These are phyloP conservation scores for Arge pagana DNA, from an alignment of 2,888 invertebrate species.

Conservation along the genomic window DNA sequence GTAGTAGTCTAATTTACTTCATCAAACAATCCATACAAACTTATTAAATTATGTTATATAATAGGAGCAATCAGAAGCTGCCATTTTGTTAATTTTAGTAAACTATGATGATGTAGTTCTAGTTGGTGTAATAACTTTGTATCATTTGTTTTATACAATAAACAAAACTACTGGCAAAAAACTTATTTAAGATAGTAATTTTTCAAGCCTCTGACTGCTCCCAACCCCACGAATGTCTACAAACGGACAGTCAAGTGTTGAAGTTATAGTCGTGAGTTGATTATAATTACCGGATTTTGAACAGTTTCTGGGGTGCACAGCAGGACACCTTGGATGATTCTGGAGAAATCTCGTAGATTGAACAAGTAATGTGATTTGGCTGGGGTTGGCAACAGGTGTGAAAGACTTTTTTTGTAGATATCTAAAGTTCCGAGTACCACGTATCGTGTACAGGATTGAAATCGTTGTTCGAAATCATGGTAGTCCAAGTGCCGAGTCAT, in stretches of 20 bases:
- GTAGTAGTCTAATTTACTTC: no score
- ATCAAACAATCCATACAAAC: no score
- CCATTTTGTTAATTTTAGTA: no score
- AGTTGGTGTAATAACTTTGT: no score
- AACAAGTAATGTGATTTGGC: constrained; percentile 94
- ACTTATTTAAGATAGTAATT: no score
- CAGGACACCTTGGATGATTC: constrained; percentile 89
- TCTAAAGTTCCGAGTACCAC: constrained; percentile 84
- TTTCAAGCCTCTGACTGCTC: no score
- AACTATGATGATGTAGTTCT: no score
- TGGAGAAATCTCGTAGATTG: constrained; percentile 89
- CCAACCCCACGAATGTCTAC: no score
- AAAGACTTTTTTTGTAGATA: constrained; percentile 81
- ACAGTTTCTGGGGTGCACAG: constrained; percentile 88
- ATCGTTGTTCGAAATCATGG: constrained; percentile 88
- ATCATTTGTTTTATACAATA: no score
- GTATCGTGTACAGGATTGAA: constrained; percentile 83
- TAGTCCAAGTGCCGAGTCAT: constrained; percentile 92
- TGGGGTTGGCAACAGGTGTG: constrained; percentile 86
- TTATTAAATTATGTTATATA: no score
- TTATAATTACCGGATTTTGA: constrained; percentile 67
- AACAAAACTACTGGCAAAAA: no score
- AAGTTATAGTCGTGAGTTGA: constrained; percentile 22
- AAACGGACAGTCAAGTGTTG: background rate
- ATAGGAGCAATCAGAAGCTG: no score